Evolutionary conservation across 2,113 vertebrate species (phyloP).

Genomic region (Phylloscopus whistleri): DNA sequence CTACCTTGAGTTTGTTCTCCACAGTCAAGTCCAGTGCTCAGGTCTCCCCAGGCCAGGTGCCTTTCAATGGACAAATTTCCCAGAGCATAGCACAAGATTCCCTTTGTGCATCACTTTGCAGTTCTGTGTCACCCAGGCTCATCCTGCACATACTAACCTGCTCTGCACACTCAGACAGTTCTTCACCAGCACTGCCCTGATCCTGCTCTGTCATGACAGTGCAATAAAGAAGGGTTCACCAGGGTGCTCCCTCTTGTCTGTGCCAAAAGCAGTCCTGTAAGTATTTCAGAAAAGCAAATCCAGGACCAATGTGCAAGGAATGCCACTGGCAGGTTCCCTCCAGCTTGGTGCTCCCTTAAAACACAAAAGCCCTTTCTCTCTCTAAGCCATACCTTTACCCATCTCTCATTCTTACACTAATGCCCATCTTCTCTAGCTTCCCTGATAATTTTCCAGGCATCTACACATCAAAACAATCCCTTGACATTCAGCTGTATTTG

Average conservation of each 20-base stretch:
- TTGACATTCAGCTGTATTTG: background rate
- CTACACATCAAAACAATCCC: background rate
- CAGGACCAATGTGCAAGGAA: background rate
- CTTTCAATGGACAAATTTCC: background rate
- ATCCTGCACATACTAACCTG: rapidly evolving
- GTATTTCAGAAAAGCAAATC: background rate
- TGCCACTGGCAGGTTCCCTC: background rate
- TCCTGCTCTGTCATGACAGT: background rate
- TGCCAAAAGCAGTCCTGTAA: background rate
- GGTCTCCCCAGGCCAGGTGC: background rate
- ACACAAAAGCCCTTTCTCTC: background rate
- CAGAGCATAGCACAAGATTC: background rate
- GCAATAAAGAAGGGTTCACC: background rate
- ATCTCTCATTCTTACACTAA: background rate
- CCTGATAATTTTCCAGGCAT: background rate
- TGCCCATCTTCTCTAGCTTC: background rate
- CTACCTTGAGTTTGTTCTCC: rapidly evolving
- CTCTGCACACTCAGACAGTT: background rate
- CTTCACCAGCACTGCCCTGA: background rate
- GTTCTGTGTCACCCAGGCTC: background rate
- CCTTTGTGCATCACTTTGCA: background rate
- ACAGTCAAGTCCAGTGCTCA: background rate
- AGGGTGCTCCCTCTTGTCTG: background rate
- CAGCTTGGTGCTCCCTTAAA: background rate
- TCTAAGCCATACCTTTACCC: background rate